Conservation (phyloP, 2,797 vertebrate genomes). For the Chloroceryle amazona region DNA sequence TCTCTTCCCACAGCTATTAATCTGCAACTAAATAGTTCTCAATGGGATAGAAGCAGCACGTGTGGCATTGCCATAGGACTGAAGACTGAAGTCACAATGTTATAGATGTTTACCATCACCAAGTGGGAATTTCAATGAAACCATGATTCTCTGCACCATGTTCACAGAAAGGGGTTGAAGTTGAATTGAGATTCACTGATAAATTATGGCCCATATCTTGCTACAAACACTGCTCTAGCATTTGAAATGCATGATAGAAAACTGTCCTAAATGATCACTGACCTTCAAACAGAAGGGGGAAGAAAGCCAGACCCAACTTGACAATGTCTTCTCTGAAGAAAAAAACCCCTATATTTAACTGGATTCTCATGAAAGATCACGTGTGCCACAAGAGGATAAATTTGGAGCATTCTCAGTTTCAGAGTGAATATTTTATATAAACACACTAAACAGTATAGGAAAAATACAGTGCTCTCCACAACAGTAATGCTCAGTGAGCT, state of each 20-base stretch:
- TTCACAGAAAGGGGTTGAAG: background rate
- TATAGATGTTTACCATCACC: background rate
- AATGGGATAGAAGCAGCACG: fast-evolving
- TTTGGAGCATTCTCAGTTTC: constrained; percentile 60
- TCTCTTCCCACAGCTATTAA: background rate
- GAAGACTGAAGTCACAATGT: fast-evolving
- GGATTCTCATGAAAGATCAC: constrained; percentile 29
- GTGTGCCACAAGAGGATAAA: constrained; percentile 46
- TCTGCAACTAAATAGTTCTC: background rate
- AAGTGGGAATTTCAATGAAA: background rate
- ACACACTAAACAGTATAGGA: constrained; percentile 42
- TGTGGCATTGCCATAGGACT: background rate
- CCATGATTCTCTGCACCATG: background rate
- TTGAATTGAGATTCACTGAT: background rate
- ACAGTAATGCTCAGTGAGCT: constrained; percentile 46
- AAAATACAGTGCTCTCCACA: constrained; percentile 62
- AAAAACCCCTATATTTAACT: constrained; percentile 1
- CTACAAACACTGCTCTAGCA: background rate
- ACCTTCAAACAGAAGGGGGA: constrained; percentile 44
- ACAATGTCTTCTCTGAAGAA: background rate
- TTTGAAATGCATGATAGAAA: background rate
- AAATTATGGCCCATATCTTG: background rate
- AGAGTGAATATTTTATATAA: constrained; percentile 70
- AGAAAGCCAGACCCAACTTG: constrained; percentile 29
- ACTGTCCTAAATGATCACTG: constrained; percentile 59